Base-by-base conservation (phyloP, 92 coral and sea anemone species). In the Porites cylindrica region DNA sequence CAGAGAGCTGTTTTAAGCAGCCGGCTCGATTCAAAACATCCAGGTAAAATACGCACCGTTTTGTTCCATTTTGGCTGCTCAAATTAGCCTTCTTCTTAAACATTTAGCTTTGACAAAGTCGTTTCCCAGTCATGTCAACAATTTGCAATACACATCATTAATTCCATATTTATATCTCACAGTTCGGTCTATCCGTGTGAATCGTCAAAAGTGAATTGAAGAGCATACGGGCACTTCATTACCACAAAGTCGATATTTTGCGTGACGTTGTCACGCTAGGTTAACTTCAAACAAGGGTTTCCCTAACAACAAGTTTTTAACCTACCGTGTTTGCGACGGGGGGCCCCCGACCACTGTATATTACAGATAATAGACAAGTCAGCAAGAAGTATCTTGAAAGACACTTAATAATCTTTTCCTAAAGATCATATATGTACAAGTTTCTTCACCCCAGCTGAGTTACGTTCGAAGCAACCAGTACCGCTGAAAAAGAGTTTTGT, bases 41-140 rank as follows among this genome's bases (percentile, higher is more conserved):
- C 80, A 72, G 18, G 58, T 64, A 64, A 66, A 60, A 72, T 19
- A 91, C 96, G 71, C 82, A 95, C 98, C 98, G 94, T 95, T 95
- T 88, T 90, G 95, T 70, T 90, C 98, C 98, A 95, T 95, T 80
- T 71, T 66, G 84, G 78, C 26, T 80, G 71, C 51, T 76, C 53
- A 88, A 90, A 88, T 91, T 91, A 89, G 94, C 90, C 85, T 75
- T 87, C 71, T 85, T 62, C 84, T 91, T 83, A 91, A 82, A 91
- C 96, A 95, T 91, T 93, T 92, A 90, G 93, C 88, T 79, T 72
- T 75, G 78, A 86, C 93, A 86, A 81, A 86, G 72, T 90, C 91
- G 84, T 88, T 88, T 86, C 80, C 82, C 94, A 87, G 81, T 89
- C 96, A 85, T 90, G 93, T 92, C 96, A 95, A 93, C 94, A 85